A percentile compares a stretch with the other conserved stretches of the same genome.
Conservation (phyloP, 2,113 vertebrate species). For the Trichomycterus rosablanca region DNA sequence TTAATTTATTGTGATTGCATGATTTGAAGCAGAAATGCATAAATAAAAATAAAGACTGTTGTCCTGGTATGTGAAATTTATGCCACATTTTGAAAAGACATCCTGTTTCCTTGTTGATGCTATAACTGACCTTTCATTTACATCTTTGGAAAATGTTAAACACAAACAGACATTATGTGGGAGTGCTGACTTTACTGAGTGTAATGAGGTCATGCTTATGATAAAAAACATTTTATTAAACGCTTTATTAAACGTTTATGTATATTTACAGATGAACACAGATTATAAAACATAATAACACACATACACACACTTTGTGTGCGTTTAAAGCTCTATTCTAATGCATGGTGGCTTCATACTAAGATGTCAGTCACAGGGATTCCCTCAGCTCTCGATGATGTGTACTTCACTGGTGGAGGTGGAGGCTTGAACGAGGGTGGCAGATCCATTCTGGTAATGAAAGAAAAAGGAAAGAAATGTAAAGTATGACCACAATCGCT, state of each 20-base stretch:
- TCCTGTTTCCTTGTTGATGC: too few relatives aligned
- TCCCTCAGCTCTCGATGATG: constrained; percentile 29
- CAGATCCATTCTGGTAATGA: constrained; percentile 52
- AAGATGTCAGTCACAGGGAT: constrained; percentile 27
- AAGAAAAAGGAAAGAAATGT: constrained; percentile 3
- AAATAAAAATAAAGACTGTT: too few relatives aligned
- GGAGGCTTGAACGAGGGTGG: constrained; percentile 68
- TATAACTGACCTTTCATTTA: constrained; percentile 17
- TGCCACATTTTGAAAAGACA: too few relatives aligned
- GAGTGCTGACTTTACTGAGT: background rate
- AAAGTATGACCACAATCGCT: background rate
- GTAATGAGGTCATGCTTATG: background rate
- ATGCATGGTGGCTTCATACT: constrained; percentile 9
- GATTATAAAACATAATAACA: background rate
- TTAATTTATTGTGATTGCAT: too few relatives aligned
- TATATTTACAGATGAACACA: background rate
- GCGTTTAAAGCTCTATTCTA: background rate
- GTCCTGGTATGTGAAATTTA: too few relatives aligned
- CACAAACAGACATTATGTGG: background rate
- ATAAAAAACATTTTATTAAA: background rate
- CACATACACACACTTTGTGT: too few relatives aligned
- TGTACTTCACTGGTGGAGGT: constrained; percentile 65
- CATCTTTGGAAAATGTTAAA: background rate
- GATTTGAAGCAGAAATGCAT: too few relatives aligned
- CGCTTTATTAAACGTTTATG: too few relatives aligned